Evolutionary conservation across 2,888 invertebrate genomes (phyloP), one percentile per base, ranked within the genome.

Genomic region (Uloborus plumipes): DNA sequence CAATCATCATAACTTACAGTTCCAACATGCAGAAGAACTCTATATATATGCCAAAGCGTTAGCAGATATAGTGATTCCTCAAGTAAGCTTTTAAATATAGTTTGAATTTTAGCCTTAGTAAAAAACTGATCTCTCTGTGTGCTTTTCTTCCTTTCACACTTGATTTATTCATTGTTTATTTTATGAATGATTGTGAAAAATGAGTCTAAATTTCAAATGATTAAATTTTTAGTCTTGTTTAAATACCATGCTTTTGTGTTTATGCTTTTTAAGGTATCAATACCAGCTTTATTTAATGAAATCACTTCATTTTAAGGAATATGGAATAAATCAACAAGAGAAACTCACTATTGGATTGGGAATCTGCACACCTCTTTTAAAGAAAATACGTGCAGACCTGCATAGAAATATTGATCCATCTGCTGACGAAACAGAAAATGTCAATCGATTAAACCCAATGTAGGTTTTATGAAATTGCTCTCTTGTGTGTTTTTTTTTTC

Each of bases 1-100:
- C 89, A 99, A 99, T 89, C 96, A 97, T 88, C 96, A 97, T 88
- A 96, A 96, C 0, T 89, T 98, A 86, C 96, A 98, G 89, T 97
- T 95, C 88, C 95, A 87, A 87, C 93, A 94, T 88, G 96, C 97
- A 0, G 96, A 97, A 88, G 95, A 97, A 89, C 90, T 97, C 64
- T 99, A 99, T 88, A 94, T 95, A 73, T 96, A 96, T 88, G 95
- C 99, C 0, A 99, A 99, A 90, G 96, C 97, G 88, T 91, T 99
- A 87, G 99, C 99, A 0, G 99, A 99, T 89, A 95, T 99, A 87
- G 98, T 99, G 0, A 98, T 99, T 89, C 99, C 99, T 0, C 99
- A 98, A 92, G 95, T 94, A 87, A 71, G 70, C 76, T 55, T 47
- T 59, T 55, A 18, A n/a, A 55, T 55, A 11, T 55, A 26, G 18